Evolutionary conservation across 2,888 invertebrate genomes (phyloP), one percentile per base, ranked within the genome.

Genomic region (Autographa gamma): DNA sequence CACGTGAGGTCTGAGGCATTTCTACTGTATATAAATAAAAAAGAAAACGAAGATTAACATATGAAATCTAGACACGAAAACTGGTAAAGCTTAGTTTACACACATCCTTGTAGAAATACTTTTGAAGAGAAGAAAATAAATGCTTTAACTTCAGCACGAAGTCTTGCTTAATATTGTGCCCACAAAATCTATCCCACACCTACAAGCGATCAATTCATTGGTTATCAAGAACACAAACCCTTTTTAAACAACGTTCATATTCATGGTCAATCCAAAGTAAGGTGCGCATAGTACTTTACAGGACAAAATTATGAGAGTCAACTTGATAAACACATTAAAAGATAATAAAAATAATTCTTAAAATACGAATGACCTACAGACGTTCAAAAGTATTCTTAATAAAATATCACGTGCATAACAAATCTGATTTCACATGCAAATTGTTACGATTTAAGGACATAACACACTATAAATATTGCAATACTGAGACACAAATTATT

Each of bases 1-100:
- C 14, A 62, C 19, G 43, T 63, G 62, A 72, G 63, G 67, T 74
- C 64, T 61, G 54, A 71, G 59, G 43, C 60, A 70, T 65, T 70
- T 71, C 41, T 76, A 73, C 34, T 32, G 31, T 34, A 60, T 63
- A 59, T 60, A 43, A 60, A 63, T 38, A 54, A 65, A 69, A 69
- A 65, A 31, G 54, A 67, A 76, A 65, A 64, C 59, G 32, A 31
- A 2, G 9, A 54, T 61, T 65, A 25, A 38, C 9, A 63, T 65
- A 54, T 56, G 11, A 41, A 66, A 64, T 62, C 62, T 63, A 69
- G 70, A 68, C 70, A 64, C 56, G 43, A 73, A 66, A 68, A 65
- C 11, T 62, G 2, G 31, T 66, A 32, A 74, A 60, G 76, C 58
- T 19, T 16, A n/a, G 64, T 64, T 38, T 54, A 64, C 14, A 52